Evolutionary conservation across 2,888 invertebrate genomes (phyloP), one percentile per base, ranked within the genome.

Genomic region (Pristionchus japonicus): DNA sequence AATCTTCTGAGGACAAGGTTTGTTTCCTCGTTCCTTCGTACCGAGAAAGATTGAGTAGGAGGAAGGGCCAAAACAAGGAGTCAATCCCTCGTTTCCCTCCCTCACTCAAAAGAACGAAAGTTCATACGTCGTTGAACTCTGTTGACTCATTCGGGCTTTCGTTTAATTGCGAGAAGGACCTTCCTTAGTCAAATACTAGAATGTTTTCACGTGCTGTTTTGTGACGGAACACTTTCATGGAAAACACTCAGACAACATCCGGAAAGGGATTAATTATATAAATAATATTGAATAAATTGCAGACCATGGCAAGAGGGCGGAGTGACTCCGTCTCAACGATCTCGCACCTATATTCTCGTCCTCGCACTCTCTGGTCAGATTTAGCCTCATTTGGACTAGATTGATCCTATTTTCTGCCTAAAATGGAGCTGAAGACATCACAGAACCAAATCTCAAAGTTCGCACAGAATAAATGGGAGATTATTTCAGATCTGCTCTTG

Each of bases 261-360:
- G 57, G 57, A 57, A 57, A 57, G 57, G 0, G 23, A 9, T 57
- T n/a, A 57, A 57, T n/a, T n/a, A 57, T 57, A n/a, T n/a, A 57
- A 23, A 57, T n/a, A 57, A 57, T 57, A 57, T 7, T 57, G 23
- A 23, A 23, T n/a, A 57, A n/a, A 57, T 77, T 87, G n/a, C 77
- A 87, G 87, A 20, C 70, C 86, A n/a, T 86, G 86, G 86, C 31
- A 20, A n/a, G 70, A 57, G 23, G 70, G 86, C 31, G 86, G 49
- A n/a, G 47, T 40, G 11, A 49, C 86, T 43, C 77, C 91, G 20
- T 89, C 93, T 11, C 92, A 93, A 88, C 84, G 93, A 27, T 92
- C 92, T 15, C 90, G 93, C 15, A 90, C 92, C 84, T 93, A 92
- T 90, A 93, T 93, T 57, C 92, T 92, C 83, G 90, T 92, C 3